Percentiles rank a stretch among this genome's conserved stretches.
phyloP scores from a whole-genome alignment of 2,797 vertebrate genomes.

The Diplodus sargus region DNA sequence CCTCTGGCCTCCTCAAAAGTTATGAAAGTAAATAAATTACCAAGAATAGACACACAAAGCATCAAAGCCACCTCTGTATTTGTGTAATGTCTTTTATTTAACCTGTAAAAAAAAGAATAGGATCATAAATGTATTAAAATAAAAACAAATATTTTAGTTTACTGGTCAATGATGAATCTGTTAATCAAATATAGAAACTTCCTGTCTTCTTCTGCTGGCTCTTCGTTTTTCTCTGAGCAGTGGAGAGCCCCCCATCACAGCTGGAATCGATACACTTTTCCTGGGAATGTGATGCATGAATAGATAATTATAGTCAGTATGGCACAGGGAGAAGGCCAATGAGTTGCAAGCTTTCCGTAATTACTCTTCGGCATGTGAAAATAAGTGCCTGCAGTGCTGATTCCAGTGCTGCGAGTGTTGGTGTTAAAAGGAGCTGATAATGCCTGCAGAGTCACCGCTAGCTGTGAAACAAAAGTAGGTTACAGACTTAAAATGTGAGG shows the following conservation, averaged over 20 bases:
- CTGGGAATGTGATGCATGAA: slow-evolving; percentile 71
- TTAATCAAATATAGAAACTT: slow-evolving; percentile 48
- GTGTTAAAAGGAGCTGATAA: slow-evolving; percentile 65
- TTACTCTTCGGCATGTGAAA: slow-evolving; percentile 74
- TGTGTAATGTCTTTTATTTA: not conserved
- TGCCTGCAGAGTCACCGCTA: slow-evolving; percentile 64
- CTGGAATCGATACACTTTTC: slow-evolving; percentile 75
- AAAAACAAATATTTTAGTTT: not conserved
- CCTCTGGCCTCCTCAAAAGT: no score
- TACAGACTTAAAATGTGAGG: slow-evolving; percentile 52
- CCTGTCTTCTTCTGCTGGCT: slow-evolving; percentile 12
- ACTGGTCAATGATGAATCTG: slow-evolving; percentile 13
- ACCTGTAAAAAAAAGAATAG: no score
- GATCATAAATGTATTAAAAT: not conserved
- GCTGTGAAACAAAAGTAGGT: slow-evolving; percentile 66
- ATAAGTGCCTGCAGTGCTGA: slow-evolving; percentile 66
- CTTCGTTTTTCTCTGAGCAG: slow-evolving; percentile 27
- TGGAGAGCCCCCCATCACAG: slow-evolving; percentile 37
- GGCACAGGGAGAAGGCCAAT: slow-evolving; percentile 59
- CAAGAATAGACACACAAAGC: slow-evolving; percentile 4
- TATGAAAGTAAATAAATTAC: not conserved
- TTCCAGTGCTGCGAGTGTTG: slow-evolving; percentile 52
- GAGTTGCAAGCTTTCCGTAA: slow-evolving; percentile 69
- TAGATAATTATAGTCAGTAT: slow-evolving; percentile 74
- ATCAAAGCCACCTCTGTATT: not conserved